Evolutionary conservation across 2,888 invertebrate species (phyloP).

Genomic region (Diaprepes abbreviatus): DNA sequence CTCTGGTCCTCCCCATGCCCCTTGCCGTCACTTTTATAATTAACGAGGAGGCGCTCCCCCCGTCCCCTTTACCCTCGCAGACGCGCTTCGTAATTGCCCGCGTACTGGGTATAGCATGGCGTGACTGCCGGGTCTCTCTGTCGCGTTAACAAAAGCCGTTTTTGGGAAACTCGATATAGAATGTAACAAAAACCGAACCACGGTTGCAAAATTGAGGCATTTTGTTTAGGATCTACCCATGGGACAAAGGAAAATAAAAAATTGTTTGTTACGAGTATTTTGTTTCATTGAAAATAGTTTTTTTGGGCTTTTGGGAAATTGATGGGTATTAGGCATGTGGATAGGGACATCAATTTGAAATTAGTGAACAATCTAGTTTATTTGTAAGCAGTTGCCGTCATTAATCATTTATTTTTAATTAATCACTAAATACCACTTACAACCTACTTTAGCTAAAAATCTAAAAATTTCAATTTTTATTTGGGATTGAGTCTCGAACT

Average conservation of each 20-base stretch:
- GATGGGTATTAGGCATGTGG: too few species aligned
- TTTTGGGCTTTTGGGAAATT: background rate
- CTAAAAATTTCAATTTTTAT: too few species aligned
- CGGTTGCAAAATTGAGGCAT: slow-evolving; percentile 22
- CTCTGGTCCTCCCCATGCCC: background rate
- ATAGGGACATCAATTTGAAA: too few species aligned
- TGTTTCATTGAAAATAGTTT: background rate
- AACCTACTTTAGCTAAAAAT: too few species aligned
- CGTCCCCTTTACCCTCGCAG: slow-evolving; percentile 15
- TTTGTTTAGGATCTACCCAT: slow-evolving; percentile 15
- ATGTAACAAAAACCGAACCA: slow-evolving; percentile 25
- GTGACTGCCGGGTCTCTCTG: slow-evolving; percentile 36
- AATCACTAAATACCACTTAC: too few species aligned
- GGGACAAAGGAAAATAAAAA: slow-evolving; percentile 1
- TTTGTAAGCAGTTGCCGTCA: too few species aligned
- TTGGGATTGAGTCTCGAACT: too few species aligned
- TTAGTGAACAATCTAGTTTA: too few species aligned
- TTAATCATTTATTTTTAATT: too few species aligned
- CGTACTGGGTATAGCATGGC: slow-evolving; percentile 35
- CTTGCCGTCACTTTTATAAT: slow-evolving; percentile 40
- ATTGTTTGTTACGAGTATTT: background rate
- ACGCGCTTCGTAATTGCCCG: slow-evolving; percentile 40
- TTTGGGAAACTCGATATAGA: slow-evolving; percentile 36
- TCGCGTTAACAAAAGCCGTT: slow-evolving; percentile 39
- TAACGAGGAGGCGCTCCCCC: slow-evolving; percentile 38